phyloP scores from a whole-genome alignment of 2,888 invertebrate species.

The Gortyna flavago region DNA sequence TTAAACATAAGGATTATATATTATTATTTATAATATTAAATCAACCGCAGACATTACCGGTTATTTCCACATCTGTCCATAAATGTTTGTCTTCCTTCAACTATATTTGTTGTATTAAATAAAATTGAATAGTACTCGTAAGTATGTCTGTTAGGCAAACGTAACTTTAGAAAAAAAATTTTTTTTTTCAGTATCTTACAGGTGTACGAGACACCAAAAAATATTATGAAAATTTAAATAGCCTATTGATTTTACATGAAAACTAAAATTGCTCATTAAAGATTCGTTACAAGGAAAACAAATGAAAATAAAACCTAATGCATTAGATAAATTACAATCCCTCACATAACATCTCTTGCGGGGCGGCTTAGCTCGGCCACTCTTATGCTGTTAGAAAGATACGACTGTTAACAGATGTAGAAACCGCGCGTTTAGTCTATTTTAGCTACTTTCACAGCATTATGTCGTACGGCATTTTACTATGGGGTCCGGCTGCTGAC shows the following conservation, averaged over 20 bases:
- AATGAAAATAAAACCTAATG: too few species aligned
- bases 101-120: conserved; percentile 9
- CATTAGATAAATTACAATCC: too few species aligned
- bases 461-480: too few species aligned
- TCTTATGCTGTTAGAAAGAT: too few species aligned
- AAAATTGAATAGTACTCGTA: background rate
- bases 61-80: conserved; percentile 19
- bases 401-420: too few species aligned
- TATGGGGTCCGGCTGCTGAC: too few species aligned
- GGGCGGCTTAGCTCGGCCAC: too few species aligned
- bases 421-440: too few species aligned
- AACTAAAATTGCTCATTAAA: background rate
- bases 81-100: conserved; percentile 10
- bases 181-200: background rate
- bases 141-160: background rate
- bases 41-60: conserved; percentile 31
- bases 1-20: conserved; percentile 43
- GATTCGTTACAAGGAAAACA: background rate
- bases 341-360: too few species aligned
- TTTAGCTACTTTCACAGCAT: too few species aligned
- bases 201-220: too few species aligned
- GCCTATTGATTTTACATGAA: background rate
- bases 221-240: background rate
- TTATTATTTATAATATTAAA: too few species aligned
- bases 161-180: background rate